These are phyloP conservation scores for Pangasius djambal DNA, from an alignment of 2,797 vertebrate genomes.

Conservation along the genomic window DNA sequence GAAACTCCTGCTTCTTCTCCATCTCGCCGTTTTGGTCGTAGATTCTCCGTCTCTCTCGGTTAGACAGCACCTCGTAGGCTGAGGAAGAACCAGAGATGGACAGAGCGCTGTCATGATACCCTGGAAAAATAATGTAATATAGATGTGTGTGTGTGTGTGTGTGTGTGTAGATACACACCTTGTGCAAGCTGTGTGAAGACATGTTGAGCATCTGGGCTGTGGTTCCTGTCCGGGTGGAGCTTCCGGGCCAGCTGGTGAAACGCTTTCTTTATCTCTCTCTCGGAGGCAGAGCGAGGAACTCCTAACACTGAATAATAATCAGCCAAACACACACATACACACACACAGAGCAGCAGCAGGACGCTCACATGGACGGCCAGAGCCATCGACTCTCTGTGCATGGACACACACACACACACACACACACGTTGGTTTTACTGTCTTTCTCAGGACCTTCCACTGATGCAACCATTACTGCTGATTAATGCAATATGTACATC, in stretches of 20 bases:
- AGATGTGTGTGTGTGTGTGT: not conserved
- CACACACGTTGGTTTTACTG: not conserved
- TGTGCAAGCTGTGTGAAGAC: conserved; percentile 49
- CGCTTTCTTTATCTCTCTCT: conserved; percentile 52
- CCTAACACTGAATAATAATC: conserved; percentile 55
- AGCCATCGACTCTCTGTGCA: conserved; percentile 27
- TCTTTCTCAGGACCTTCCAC: not conserved
- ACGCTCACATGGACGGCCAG: not conserved
- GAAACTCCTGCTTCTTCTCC: conserved; percentile 3
- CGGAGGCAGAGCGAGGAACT: conserved; percentile 41
- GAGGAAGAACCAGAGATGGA: not conserved
- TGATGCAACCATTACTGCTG: too few relatives aligned
- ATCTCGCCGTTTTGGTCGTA: conserved; percentile 42
- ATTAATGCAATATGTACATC: too few relatives aligned
- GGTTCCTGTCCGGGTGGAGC: conserved; percentile 54
- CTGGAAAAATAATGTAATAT: too few relatives aligned
- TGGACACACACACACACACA: not conserved
- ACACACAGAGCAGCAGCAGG: conserved; percentile 31
- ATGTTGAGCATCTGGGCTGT: conserved; percentile 47
- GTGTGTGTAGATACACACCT: conserved; percentile 29
- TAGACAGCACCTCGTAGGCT: conserved; percentile 56
- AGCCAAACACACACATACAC: conserved; percentile 19
- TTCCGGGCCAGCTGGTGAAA: conserved; percentile 49
- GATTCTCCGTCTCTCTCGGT: conserved; percentile 29
- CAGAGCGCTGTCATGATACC: not conserved